Base-by-base conservation (phyloP, 2,888 invertebrate species). In the Dromius quadrimaculatus region DNA sequence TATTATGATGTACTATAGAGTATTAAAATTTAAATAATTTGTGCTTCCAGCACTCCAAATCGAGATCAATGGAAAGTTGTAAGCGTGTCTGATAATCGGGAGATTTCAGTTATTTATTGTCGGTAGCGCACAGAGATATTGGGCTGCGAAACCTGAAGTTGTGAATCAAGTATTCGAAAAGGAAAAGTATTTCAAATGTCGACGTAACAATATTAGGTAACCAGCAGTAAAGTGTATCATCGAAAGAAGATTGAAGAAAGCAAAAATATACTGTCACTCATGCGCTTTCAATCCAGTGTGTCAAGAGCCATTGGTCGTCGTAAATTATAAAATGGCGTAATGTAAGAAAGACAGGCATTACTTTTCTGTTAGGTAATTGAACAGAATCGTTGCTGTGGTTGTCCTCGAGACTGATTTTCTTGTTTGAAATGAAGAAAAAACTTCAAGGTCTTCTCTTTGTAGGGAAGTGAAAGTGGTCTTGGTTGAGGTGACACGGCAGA, bases 381-480 rank as follows among this genome's bases (percentile, higher is more conserved):
- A 68, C 34, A 68, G 68, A 68, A 68, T 68, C 68, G 68, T 59
- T 50, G 41, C 32, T 79, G 79, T 80, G 79, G 81, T 79, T 82
- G 82, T 82, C 82, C 82, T 82, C 82, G 81, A 82, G 82, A 82
- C 81, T 82, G 80, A 82, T 82, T 82, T 83, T 82, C 82, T 82
- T 82, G 82, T 82, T 82, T 81, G 78, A 80, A 75, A 72, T 63
- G 57, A 64, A 72, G 57, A 72, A 62, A 69, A 81, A 81, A 80
- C 81, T 81, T 81, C 83, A 83, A 83, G 83, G 83, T 83, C 83
- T 78, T 77, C 78, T 80, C 82, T 82, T 81, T 81, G 81, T 81
- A 81, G 82, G 82, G 83, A 83, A 83, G 83, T 83, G 83, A 83
- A 83, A 83, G 83, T 83, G 81, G 81, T 83, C 80, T 81, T 82